A percentile compares a stretch with the other conserved stretches of the same genome.
These are phyloP conservation scores for Prietella phreatophila DNA, from an alignment of 2,113 vertebrate genomes.

Conservation along the genomic window DNA sequence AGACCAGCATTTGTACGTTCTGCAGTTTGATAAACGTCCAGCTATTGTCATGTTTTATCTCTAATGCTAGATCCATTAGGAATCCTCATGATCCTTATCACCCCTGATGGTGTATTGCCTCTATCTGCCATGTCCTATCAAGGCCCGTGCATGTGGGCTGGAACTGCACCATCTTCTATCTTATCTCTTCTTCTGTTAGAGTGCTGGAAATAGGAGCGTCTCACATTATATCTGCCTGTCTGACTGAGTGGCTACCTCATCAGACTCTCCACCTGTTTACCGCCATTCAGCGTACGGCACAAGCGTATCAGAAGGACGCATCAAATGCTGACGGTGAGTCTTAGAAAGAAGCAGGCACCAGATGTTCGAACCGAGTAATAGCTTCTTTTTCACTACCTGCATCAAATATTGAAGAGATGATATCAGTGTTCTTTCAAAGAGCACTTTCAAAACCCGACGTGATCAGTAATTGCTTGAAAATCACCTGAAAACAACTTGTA, in stretches of 20 bases:
- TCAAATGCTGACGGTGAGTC: not conserved
- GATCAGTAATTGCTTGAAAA: conserved; percentile 29
- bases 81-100: not conserved
- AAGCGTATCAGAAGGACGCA: conserved; percentile 3
- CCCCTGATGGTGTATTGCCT: not conserved
- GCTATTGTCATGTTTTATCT: not conserved
- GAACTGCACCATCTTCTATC: not conserved
- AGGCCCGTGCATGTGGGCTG: not conserved
- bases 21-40: conserved; percentile 2
- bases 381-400: not conserved
- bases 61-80: not conserved
- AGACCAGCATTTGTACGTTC: not conserved
- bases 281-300: not conserved
- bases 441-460: not conserved
- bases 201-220: conserved; percentile 3
- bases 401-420: conserved; percentile 17
- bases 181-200: not conserved
- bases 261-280: conserved; percentile 33
- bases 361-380: conserved; percentile 28
- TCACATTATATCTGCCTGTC: conserved; percentile 47
- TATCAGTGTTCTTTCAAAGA: not conserved
- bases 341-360: conserved; percentile 25
- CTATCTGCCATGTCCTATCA: not conserved
- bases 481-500: conserved; percentile 18
- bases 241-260: conserved; percentile 55